Base-by-base conservation (phyloP, 1,140 invertebrate species). In the Lithobius niger region DNA sequence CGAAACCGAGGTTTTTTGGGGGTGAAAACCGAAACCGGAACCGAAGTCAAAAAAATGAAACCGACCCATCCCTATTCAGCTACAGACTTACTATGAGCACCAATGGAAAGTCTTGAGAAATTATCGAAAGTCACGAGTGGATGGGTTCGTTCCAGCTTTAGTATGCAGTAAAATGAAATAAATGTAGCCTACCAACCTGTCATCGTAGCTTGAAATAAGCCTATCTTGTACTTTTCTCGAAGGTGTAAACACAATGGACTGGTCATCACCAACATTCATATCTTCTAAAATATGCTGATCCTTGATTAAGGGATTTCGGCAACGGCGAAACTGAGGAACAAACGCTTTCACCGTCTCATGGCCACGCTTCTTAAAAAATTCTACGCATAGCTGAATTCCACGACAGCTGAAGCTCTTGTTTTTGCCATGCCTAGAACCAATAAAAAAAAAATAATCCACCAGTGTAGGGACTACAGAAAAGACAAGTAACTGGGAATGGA, bases 271-370 rank as follows among this genome's bases (percentile, higher is more conserved):
- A 27, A 25, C 22, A 10, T 6, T 21, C 10, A 10, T 25, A 27
- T 40, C 10, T 40, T 4, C 13, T 13, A 27, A 13, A 3, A 10
- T n/a, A n/a, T n/a, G 13, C 48, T 25, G 4, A 6, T 6, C 4
- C 22, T 10, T 27, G 3, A 19, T 21, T 6, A 21, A 3, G 3
- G n/a, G 13, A 4, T 25, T 27, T 10, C 19, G 3, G 10, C 10
- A n/a, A n/a, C n/a, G n/a, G n/a, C 48, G 18, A 27, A 50, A 50
- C 4, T 50, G 48, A 24, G 48, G 48, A 13, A 50, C 48, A 50
- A 50, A 50, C 10, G 48, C 48, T 50, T 50, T 50, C 25, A 50
- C 25, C 19, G 22, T 25, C 16, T 3, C 3, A 50, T 50, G 48
- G 10, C 48, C 48, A 24, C 48, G 18, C 19, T 22, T 10, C 13